Evolutionary conservation across 30 jellyfish, hydroid and myxozoan genomes (phyloP), one percentile per base, ranked within the genome.

Genomic region (Mastigias papua): DNA sequence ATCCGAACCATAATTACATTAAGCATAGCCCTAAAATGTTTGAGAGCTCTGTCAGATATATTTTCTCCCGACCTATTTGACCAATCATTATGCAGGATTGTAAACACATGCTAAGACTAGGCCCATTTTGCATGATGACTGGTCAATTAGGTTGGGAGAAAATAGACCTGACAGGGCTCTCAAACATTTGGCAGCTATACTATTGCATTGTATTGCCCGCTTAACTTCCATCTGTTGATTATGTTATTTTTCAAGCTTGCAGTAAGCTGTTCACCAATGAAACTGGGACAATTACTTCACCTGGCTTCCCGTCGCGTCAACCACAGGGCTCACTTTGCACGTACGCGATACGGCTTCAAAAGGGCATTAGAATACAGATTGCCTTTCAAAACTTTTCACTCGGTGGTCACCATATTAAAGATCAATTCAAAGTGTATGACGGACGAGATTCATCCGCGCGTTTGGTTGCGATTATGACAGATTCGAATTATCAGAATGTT

Each of bases 321-420:
- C 76, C 76, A 26, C 8, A 65, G 2, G 42, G 7, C 48, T 7
- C 19, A 65, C 4, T 26, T 28, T 65, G 76, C 46, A 65, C 76
- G 4, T 65, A 65, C 19, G 50, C 76, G 21, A 25, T 65, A 8
- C 48, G 50, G 46, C 48, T 69, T 6, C 23, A 22, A 26, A 69
- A 27, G 27, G 80, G 61, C 33, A 61, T 61, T 10, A 69, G 26
- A 21, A 2, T 69, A 7, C 60, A 69, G 29, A 7, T 69, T 0
- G 26, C 7, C 13, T 29, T 69, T 31, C 80, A 48, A 20, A 69
- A 28, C 61, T 69, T 69, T 46, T 26, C 80, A 4, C 80, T 69
- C 26, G n/a, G 0, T 20, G 1, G 22, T 7, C 1, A 3, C 0
- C 60, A 16, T 7, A 31, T 25, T 11, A 11, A 5, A 11, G 32